Evolutionary conservation across 2,888 invertebrate genomes (phyloP).

Genomic region (Hoplodrina ambigua): DNA sequence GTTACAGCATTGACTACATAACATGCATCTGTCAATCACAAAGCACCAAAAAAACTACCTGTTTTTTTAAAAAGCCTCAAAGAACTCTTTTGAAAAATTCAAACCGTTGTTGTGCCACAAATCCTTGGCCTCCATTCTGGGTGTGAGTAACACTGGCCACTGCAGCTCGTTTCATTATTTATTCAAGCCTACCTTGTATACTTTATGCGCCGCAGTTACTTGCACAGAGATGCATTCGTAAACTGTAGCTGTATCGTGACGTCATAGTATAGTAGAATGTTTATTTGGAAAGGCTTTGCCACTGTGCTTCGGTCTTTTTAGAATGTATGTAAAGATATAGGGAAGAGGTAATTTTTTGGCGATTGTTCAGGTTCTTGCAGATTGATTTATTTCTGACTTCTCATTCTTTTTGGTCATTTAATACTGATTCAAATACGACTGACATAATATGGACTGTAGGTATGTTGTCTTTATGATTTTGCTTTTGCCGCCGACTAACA

Average conservation of each 20-base stretch:
- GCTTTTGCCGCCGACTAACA: too few relatives aligned
- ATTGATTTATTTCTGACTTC: too few relatives aligned
- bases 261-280: slow-evolving; percentile 41
- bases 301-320: slow-evolving; percentile 1
- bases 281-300: slow-evolving; percentile 33
- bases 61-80: slow-evolving; percentile 45
- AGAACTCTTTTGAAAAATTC: slow-evolving; percentile 51
- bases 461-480: too few relatives aligned
- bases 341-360: not conserved
- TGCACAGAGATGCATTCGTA: slow-evolving; percentile 57
- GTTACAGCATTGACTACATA: too few relatives aligned
- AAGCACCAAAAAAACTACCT: slow-evolving; percentile 8
- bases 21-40: slow-evolving; percentile 21
- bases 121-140: slow-evolving; percentile 72
- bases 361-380: too few relatives aligned
- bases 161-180: slow-evolving; percentile 64
- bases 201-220: slow-evolving; percentile 57
- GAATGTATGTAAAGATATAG: not conserved
- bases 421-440: too few relatives aligned
- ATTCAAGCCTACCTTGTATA: slow-evolving; percentile 60
- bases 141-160: slow-evolving; percentile 55
- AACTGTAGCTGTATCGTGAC: slow-evolving; percentile 37
- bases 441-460: too few relatives aligned
- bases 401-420: too few relatives aligned
- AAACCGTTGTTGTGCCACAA: slow-evolving; percentile 67